Evolutionary conservation across 2,113 vertebrate species (phyloP), one percentile per base, ranked within the genome.

Genomic region (Agelaius phoeniceus): DNA sequence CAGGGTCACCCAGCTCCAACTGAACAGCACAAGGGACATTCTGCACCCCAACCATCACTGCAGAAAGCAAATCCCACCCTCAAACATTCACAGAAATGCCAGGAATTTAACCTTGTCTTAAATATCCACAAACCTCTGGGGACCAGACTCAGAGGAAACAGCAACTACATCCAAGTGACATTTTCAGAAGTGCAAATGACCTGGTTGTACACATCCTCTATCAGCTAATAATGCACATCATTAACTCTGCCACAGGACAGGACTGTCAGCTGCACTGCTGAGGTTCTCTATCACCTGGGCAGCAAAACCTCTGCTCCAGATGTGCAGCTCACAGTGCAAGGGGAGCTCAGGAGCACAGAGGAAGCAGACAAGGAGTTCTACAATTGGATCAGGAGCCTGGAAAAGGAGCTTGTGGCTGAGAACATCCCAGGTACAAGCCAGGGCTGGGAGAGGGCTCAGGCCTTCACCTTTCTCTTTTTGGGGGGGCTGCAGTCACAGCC

Each of bases 381-480:
- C 96, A 96, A 97, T n/a, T 93, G 82, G 54, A 97, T 99, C 68
- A 98, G 95, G 86, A 96, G 62, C 46, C 96, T 95, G 76, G 85
- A 96, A 19, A 94, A 95, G 81, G 97, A 98, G 46, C 82, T 98
- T 3, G 95, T 97, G 12, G 98, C 97, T 65, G 88, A 98, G 44
- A 58, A 99, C 87, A 96, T 99, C 88, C 99, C 99, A 98, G 99
- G 99, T 99, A 98, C 79, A 41, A 33, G 62, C 52, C 61, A 68
- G 26, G 49, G 44, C 12, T 17, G 63, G 31, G 2, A 71, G 22
- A 44, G 59, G 39, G 30, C 13, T 27, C 9, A 37, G 49, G 13
- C 69, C 18, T 37, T 3, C 49, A 27, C 51, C 62, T 33, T 22
- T 12, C 74, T 49, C 26, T 39, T 17, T 46, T 4, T 6, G 13